These are phyloP conservation scores for Caenorhabditis sp. DNA, from an alignment of 2,888 invertebrate species.

Conservation along the genomic window DNA sequence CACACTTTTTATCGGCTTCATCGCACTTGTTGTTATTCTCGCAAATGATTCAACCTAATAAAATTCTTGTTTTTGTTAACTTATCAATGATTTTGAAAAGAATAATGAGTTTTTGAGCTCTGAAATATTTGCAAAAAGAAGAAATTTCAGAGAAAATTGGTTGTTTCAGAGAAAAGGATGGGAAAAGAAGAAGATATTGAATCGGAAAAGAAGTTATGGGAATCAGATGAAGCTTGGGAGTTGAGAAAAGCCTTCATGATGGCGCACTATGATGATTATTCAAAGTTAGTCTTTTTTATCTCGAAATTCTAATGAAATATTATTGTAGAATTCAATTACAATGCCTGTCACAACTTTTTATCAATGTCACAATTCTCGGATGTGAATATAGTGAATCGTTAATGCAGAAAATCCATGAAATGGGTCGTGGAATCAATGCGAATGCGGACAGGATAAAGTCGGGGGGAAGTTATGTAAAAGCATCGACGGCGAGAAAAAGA, in stretches of 20 bases:
- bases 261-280: slow-evolving; percentile 46
- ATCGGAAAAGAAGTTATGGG: slow-evolving; percentile 42
- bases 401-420: slow-evolving; percentile 42
- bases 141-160: neutral
- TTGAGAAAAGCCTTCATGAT: slow-evolving; percentile 45
- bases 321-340: slow-evolving; percentile 43
- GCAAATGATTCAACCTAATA: neutral
- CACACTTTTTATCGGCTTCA: neutral
- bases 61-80: neutral
- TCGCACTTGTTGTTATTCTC: neutral
- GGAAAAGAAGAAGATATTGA: slow-evolving; percentile 41
- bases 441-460: neutral
- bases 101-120: neutral
- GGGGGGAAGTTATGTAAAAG: slow-evolving; percentile 35
- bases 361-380: slow-evolving; percentile 49
- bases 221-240: slow-evolving; percentile 48
- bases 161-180: slow-evolving; percentile 14
- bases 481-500: slow-evolving; percentile 35
- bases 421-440: slow-evolving; percentile 39
- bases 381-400: slow-evolving; percentile 44
- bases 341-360: slow-evolving; percentile 51
- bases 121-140: slow-evolving; percentile 4
- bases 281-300: slow-evolving; percentile 28
- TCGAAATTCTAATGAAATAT: neutral
- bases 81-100: neutral